Evolutionary conservation across 2,113 vertebrate genomes (phyloP).

Genomic region (Ranitomeya imitator): DNA sequence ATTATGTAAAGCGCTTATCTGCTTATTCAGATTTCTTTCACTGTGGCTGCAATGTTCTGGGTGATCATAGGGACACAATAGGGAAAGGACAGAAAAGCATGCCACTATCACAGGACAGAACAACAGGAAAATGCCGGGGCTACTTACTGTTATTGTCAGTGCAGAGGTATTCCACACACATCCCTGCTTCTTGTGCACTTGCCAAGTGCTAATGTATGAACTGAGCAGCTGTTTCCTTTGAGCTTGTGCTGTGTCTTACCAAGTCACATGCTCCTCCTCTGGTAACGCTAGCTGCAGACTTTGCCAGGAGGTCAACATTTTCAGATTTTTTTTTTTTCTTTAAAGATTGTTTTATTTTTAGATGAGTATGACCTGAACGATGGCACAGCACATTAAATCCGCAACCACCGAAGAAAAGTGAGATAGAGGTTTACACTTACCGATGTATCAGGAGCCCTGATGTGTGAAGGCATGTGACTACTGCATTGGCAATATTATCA

Average conservation of each 20-base stretch:
- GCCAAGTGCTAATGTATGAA: constrained; percentile 73
- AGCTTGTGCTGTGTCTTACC: constrained; percentile 71
- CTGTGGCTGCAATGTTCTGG: not conserved
- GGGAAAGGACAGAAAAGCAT: not conserved
- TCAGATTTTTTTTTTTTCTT: constrained; percentile 58
- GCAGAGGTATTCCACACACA: constrained; percentile 69
- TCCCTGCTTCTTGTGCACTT: constrained; percentile 73
- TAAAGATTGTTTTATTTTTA: constrained; percentile 35
- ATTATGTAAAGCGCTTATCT: not conserved
- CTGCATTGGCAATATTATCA: not conserved
- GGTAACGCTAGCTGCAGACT: constrained; percentile 67
- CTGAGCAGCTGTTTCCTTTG: constrained; percentile 79
- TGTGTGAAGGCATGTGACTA: not conserved
- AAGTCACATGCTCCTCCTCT: constrained; percentile 80
- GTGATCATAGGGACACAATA: not conserved
- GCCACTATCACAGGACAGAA: constrained; percentile 11
- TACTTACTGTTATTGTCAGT: constrained; percentile 73
- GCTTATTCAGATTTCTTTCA: not conserved
- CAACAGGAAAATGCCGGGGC: constrained; percentile 62
- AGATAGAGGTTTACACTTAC: not conserved
- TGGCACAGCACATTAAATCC: not conserved
- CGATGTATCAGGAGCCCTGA: not conserved
- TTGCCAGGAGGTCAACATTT: constrained; percentile 77
- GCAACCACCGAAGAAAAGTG: not conserved
- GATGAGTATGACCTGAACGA: not conserved